phyloP scores from a whole-genome alignment of 2,113 vertebrate genomes.

The Ranitomeya variabilis region DNA sequence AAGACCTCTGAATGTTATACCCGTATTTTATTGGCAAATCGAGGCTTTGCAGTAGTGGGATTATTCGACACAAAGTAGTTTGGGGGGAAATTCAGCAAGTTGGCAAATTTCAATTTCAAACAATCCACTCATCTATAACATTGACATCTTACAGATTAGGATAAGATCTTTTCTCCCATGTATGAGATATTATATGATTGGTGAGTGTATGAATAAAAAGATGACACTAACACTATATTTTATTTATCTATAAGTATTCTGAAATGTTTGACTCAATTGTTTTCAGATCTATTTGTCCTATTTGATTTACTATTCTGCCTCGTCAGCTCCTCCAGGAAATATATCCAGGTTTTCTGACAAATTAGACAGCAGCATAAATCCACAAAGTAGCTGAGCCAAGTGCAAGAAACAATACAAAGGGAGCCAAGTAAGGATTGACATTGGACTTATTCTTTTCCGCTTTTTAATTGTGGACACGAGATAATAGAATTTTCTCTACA shows the following conservation, averaged over 20 bases:
- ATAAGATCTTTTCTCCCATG: background rate
- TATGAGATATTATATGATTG: background rate
- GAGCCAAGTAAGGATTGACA: slow-evolving; percentile 22
- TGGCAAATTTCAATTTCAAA: too few species aligned
- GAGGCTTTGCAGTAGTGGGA: too few species aligned
- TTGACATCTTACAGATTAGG: background rate
- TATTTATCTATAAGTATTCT: background rate
- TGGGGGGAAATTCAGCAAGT: too few species aligned
- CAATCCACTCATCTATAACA: background rate
- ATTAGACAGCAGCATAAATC: slow-evolving; percentile 20
- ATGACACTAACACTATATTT: background rate
- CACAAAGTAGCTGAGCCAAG: background rate
- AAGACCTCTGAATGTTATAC: too few species aligned
- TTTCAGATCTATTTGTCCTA: background rate
- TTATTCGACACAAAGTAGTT: too few species aligned
- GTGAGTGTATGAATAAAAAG: background rate
- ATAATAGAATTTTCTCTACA: slow-evolving; percentile 30
- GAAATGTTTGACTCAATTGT: background rate
- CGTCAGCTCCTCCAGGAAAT: background rate
- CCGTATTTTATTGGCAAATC: too few species aligned
- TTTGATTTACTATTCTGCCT: background rate
- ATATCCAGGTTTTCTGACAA: background rate
- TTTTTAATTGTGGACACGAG: slow-evolving; percentile 27
- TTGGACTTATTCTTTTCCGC: background rate
- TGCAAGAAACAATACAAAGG: background rate